Evolutionary conservation across 2,888 invertebrate genomes (phyloP).

Genomic region (Machimus rusticus): DNA sequence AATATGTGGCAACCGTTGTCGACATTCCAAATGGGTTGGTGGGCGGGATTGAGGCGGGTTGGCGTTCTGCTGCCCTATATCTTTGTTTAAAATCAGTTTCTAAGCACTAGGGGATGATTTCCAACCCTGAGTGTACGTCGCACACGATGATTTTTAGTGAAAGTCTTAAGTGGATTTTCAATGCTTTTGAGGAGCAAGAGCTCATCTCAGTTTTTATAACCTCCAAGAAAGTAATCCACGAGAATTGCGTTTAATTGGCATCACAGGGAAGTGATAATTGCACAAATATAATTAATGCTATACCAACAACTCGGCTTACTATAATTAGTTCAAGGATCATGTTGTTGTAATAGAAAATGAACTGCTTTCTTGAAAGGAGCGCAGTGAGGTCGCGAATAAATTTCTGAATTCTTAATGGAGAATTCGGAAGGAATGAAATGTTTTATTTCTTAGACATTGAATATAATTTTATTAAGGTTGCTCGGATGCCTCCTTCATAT

Average conservation of each 20-base stretch:
- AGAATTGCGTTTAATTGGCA: background rate
- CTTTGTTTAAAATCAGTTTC: background rate
- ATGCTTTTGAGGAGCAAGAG: background rate
- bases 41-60: background rate
- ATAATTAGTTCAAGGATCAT: background rate
- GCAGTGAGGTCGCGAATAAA: background rate
- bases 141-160: background rate
- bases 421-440: background rate
- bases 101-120: background rate
- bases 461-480: background rate
- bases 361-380: background rate
- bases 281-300: background rate
- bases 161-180: background rate
- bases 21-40: background rate
- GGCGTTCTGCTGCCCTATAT: background rate
- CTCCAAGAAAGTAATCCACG: background rate
- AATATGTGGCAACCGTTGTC: background rate
- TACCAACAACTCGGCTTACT: background rate
- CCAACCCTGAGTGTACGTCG: background rate
- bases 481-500: background rate
- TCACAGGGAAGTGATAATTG: background rate
- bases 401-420: background rate
- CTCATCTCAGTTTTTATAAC: background rate
- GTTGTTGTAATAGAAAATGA: background rate
- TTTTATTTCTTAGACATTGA: background rate